These are phyloP conservation scores for Apocrypta bakeri DNA, from an alignment of 1,140 invertebrate species.

Conservation along the genomic window DNA sequence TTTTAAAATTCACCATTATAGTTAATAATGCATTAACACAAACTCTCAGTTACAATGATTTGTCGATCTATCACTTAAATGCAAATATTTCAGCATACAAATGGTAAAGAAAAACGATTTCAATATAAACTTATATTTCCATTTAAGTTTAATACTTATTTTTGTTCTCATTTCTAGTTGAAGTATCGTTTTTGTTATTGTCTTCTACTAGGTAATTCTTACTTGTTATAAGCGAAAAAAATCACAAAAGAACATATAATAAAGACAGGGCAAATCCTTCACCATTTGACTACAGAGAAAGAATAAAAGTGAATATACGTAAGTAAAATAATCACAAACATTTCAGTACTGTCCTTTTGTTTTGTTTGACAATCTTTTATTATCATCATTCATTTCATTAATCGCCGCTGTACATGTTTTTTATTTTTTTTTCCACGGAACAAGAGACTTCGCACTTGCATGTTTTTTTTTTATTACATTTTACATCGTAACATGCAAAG, in stretches of 20 bases:
- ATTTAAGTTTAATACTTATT: constrained; percentile 1
- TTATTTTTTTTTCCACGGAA: constrained; percentile 41
- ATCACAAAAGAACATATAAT: constrained; percentile 7
- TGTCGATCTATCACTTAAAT: constrained; percentile 37
- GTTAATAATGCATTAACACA: constrained; percentile 21
- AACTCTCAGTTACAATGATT: constrained; percentile 24
- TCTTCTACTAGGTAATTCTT: constrained; percentile 4
- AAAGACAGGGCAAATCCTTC: constrained; percentile 10
- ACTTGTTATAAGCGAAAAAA: background rate
- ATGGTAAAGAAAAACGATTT: constrained; percentile 13
- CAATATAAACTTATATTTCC: background rate
- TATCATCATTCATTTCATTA: constrained; percentile 45
- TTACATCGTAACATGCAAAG: constrained; percentile 30
- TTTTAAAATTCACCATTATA: constrained; percentile 12
- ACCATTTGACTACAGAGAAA: constrained; percentile 1
- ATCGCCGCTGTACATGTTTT: constrained; percentile 52
- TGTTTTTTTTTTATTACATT: constrained; percentile 43
- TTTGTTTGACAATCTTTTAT: constrained; percentile 51
- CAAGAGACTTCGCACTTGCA: constrained; percentile 43
- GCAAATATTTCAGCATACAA: constrained; percentile 30
- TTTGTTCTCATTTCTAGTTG: background rate
- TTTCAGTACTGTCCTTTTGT: constrained; percentile 43
- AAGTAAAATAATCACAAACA: constrained; percentile 42
- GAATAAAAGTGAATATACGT: background rate
- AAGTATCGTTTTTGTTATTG: constrained; percentile 12